phyloP scores from a whole-genome alignment of 2,113 vertebrate genomes.

The Ranitomeya imitator region DNA sequence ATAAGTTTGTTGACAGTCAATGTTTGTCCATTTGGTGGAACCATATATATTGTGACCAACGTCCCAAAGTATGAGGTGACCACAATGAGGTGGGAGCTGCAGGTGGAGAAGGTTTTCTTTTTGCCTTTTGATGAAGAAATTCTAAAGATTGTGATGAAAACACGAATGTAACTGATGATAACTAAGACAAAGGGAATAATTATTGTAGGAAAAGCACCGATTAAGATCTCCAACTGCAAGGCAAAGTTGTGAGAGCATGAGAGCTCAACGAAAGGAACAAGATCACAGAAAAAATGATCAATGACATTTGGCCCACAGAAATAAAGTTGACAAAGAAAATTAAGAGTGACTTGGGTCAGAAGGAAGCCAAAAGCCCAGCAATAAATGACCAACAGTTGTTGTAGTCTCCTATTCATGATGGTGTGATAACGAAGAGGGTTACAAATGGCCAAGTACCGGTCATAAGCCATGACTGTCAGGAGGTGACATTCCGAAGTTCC shows the following conservation, averaged over 20 bases:
- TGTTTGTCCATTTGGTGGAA: neutral
- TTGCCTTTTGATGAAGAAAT: neutral
- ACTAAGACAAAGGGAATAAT: conserved; percentile 40
- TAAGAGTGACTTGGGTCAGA: neutral
- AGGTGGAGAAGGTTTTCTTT: neutral
- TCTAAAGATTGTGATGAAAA: neutral
- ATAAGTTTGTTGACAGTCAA: neutral
- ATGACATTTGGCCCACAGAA: neutral
- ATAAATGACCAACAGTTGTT: neutral
- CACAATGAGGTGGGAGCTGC: neutral
- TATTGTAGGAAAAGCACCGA: conserved; percentile 30
- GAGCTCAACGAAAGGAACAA: conserved; percentile 48
- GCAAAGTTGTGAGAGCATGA: conserved; percentile 51
- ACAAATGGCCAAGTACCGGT: neutral
- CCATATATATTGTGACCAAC: neutral
- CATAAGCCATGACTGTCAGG: too few species aligned
- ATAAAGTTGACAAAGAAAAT: neutral
- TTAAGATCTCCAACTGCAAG: conserved; percentile 15
- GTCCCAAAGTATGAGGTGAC: neutral
- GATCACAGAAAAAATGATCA: conserved; percentile 52
- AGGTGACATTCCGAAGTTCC: too few species aligned
- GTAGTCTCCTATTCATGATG: conserved; percentile 16
- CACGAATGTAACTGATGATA: neutral
- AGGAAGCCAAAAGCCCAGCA: neutral
- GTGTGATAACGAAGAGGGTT: neutral